phyloP scores from a whole-genome alignment of 2,888 invertebrate genomes.

The Epirrhoe alternata region DNA sequence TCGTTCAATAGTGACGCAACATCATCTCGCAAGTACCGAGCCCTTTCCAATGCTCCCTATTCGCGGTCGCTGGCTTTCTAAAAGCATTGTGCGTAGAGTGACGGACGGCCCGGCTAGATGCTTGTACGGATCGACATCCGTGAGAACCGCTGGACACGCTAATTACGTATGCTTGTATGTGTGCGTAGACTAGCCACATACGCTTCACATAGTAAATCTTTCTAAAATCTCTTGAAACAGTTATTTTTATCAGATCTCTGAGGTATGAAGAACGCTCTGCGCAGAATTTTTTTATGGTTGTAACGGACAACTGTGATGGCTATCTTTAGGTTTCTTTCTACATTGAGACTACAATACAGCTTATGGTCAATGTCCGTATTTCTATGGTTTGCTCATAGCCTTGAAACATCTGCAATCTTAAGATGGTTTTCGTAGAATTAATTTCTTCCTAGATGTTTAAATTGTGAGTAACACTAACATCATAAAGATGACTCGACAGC shows the following conservation, averaged over 20 bases:
- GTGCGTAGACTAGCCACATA: constrained; percentile 39
- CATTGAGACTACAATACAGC: not conserved
- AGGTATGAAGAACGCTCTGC: constrained; percentile 4
- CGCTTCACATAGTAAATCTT: constrained; percentile 23
- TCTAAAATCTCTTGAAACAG: constrained; percentile 26
- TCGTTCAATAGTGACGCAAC: constrained; percentile 77
- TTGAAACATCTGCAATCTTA: not conserved
- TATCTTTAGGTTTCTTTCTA: constrained; percentile 13
- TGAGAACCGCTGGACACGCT: constrained; percentile 67
- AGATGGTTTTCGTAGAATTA: not conserved
- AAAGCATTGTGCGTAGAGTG: constrained; percentile 76
- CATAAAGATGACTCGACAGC: not conserved
- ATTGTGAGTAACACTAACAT: not conserved
- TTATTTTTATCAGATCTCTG: constrained; percentile 32
- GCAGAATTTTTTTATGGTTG: constrained; percentile 14
- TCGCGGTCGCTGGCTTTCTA: constrained; percentile 82
- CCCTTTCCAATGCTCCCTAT: constrained; percentile 81
- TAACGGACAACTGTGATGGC: constrained; percentile 16
- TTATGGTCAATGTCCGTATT: constrained; percentile 8
- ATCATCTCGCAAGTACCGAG: constrained; percentile 72
- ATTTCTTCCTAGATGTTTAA: not conserved
- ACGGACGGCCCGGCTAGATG: constrained; percentile 57
- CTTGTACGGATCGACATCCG: constrained; percentile 72
- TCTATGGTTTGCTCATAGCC: not conserved
- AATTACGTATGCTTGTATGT: constrained; percentile 59